Base-by-base conservation (phyloP, 2,888 invertebrate species). In the Chouioia cunea region DNA sequence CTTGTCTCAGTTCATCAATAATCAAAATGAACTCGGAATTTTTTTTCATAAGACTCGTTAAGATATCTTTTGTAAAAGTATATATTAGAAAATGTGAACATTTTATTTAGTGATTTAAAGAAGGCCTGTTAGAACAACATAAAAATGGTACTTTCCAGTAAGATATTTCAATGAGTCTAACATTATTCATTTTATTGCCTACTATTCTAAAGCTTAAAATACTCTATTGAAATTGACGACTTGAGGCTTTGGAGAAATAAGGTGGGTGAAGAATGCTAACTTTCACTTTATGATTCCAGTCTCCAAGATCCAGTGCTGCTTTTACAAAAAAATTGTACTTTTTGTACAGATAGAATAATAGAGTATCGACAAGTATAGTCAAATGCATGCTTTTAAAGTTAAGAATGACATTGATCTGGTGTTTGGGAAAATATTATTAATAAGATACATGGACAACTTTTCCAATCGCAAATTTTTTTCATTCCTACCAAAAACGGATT, bases 241-340 rank as follows among this genome's bases (percentile, higher is more conserved):
- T 65, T 73, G 58, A 73, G 70, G 73, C 76, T 73, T 73, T 74
- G 80, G 82, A 79, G 81, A 75, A 78, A 73, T 73, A 82, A 83
- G 82, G 83, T 83, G 83, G 83, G 83, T 83, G 82, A 79, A 75
- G 80, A 81, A 80, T 82, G 79, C 77, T 80, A 77, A 79, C 76
- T 81, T 81, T 77, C 76, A 78, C 74, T 78, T 79, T 74, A 78
- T 76, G 76, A 78, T 75, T 74, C 75, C 76, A 76, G 70, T 74
- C 70, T 62, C 67, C 58, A 22, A 56, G 65, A 60, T 64, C 64
- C 71, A 65, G 54, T 59, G 44, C 54, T 65, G 22, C n/a, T 73
- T 58, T n/a, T 46, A 52, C 22, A 47, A 18, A 69, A 69, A 65
- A 15, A 6, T 47, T 65, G 36, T 57, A 72, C 60, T 46, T 16